These are phyloP conservation scores for Andrena trimmerana DNA, from an alignment of 2,888 invertebrate species.

Conservation along the genomic window DNA sequence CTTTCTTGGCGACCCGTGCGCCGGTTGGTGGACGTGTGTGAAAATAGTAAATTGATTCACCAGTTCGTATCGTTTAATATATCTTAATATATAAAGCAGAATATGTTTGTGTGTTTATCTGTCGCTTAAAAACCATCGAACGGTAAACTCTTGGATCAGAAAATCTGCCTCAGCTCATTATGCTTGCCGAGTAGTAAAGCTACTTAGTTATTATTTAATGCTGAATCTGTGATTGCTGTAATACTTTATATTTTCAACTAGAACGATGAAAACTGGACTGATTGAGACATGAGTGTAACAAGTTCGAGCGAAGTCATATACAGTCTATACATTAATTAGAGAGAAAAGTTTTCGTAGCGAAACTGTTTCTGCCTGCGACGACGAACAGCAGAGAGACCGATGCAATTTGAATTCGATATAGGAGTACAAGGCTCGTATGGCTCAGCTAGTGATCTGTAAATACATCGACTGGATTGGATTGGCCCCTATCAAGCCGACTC, in stretches of 20 bases:
- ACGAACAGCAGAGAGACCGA: conserved; percentile 48
- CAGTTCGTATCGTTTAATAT: neutral
- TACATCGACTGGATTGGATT: conserved; percentile 79
- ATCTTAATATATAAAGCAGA: too few species aligned
- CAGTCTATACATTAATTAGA: neutral
- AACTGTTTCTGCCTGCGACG: neutral
- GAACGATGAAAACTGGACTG: too few species aligned
- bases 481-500: conserved; percentile 76
- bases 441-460: conserved; percentile 80
- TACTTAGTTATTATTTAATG: too few species aligned
- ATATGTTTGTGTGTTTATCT: too few species aligned
- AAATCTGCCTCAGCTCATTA: too few species aligned
- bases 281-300: too few species aligned
- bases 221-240: too few species aligned
- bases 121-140: too few species aligned
- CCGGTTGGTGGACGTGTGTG: neutral
- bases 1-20: conserved; percentile 44
- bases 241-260: too few species aligned
- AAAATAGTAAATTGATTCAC: conserved; percentile 14
- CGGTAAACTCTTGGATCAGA: too few species aligned
- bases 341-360: neutral
- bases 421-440: conserved; percentile 72
- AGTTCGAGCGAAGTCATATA: neutral
- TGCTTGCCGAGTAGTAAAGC: too few species aligned
- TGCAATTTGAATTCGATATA: conserved; percentile 80